phyloP scores from a whole-genome alignment of 2,888 invertebrate species.

The Marasmarcha lunaedactyla region DNA sequence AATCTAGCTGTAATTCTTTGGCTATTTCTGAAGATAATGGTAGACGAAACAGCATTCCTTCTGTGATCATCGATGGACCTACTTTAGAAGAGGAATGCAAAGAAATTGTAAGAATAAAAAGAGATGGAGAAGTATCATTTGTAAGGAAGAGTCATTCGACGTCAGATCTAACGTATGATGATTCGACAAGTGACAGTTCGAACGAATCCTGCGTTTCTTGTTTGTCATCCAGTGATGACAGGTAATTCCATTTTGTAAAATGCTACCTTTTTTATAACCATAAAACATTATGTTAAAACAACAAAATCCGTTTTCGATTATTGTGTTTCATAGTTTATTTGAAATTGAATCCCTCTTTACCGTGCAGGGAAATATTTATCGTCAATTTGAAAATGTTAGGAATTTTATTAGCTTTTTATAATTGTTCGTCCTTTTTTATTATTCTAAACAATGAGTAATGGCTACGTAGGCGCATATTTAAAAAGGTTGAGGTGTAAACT shows the following conservation, averaged over 20 bases:
- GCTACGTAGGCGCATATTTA: too few species aligned
- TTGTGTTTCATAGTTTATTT: too few species aligned
- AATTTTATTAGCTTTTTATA: too few species aligned
- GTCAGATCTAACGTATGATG: constrained; percentile 34
- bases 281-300: constrained; percentile 4
- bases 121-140: constrained; percentile 29
- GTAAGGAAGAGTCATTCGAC: constrained; percentile 37
- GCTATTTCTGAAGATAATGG: constrained; percentile 8
- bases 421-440: too few species aligned
- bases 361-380: too few species aligned
- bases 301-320: too few species aligned
- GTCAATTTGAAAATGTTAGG: too few species aligned
- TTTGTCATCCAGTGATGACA: constrained; percentile 43
- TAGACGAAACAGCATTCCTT: constrained; percentile 29
- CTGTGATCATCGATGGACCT: constrained; percentile 40
- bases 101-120: constrained; percentile 42
- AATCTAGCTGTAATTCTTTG: constrained; percentile 1
- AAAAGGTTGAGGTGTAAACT: too few species aligned
- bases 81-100: constrained; percentile 33
- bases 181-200: constrained; percentile 32
- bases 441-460: too few species aligned
- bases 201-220: constrained; percentile 44
- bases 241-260: constrained; percentile 32
- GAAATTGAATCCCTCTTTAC: too few species aligned
- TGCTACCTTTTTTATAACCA: not conserved